These are phyloP conservation scores for Numenius phaeopus DNA, from an alignment of 2,797 vertebrate genomes.

Conservation along the genomic window DNA sequence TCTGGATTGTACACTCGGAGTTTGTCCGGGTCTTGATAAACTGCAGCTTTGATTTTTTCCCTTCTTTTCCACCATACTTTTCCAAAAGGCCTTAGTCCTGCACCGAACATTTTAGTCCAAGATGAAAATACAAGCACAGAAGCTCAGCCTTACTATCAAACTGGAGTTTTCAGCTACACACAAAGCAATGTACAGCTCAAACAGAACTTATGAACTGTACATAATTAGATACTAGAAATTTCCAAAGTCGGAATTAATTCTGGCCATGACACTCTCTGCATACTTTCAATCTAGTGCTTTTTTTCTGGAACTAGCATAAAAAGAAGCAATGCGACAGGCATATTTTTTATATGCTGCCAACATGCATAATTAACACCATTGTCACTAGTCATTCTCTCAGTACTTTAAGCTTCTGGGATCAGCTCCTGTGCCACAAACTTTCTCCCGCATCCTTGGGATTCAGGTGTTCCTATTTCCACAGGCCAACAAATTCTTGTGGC, in stretches of 20 bases:
- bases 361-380: background rate
- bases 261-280: background rate
- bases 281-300: background rate
- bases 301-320: background rate
- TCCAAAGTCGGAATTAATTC: background rate
- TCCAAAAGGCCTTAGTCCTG: background rate
- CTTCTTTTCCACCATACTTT: background rate
- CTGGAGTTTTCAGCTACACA: background rate
- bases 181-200: background rate
- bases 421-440: background rate
- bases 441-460: background rate
- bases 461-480: constrained; percentile 16
- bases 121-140: background rate
- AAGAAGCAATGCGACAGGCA: background rate
- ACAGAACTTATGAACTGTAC: background rate
- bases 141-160: background rate
- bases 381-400: background rate
- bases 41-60: background rate
- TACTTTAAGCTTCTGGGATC: background rate
- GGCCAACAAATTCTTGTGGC: background rate
- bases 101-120: background rate
- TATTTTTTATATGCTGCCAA: background rate
- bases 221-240: background rate
- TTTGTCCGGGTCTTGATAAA: background rate
- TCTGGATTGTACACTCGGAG: background rate